phyloP scores from a whole-genome alignment of 1,140 invertebrate genomes.

The Reticulitermes speratus region DNA sequence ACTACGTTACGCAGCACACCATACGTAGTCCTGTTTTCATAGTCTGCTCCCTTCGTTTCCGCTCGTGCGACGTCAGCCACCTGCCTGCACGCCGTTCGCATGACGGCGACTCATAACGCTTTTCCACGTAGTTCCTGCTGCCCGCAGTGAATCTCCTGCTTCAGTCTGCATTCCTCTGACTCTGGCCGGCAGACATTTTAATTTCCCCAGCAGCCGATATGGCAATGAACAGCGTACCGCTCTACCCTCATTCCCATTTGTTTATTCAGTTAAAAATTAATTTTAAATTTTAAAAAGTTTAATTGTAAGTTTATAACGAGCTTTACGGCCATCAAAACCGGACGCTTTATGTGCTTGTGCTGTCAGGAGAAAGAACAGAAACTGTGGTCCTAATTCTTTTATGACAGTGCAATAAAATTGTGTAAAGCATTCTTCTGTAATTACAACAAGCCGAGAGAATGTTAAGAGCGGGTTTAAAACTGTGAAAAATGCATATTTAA shows the following conservation, averaged over 20 bases:
- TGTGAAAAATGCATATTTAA: not conserved
- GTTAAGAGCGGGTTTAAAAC: not conserved
- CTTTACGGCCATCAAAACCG: not conserved
- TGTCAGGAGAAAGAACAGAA: not conserved
- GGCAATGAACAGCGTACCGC: not conserved
- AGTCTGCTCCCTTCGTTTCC: too few relatives aligned
- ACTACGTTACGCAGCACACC: too few relatives aligned
- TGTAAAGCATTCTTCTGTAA: constrained; percentile 2
- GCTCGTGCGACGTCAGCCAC: too few relatives aligned
- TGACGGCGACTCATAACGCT: not conserved
- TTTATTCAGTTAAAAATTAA: not conserved
- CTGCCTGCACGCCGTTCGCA: too few relatives aligned
- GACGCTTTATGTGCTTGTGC: not conserved
- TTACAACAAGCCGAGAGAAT: not conserved
- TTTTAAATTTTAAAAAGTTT: not conserved
- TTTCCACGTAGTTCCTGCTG: not conserved
- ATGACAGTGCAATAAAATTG: not conserved
- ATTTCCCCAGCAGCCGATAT: not conserved
- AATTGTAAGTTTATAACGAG: constrained; percentile 11
- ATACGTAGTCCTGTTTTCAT: too few relatives aligned
- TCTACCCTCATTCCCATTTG: not conserved
- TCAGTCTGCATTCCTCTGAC: not conserved
- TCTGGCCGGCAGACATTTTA: not conserved
- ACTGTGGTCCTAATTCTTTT: not conserved
- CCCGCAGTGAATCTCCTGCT: not conserved